phyloP scores from a whole-genome alignment of 2,888 invertebrate genomes.

The Andrena marginata region DNA sequence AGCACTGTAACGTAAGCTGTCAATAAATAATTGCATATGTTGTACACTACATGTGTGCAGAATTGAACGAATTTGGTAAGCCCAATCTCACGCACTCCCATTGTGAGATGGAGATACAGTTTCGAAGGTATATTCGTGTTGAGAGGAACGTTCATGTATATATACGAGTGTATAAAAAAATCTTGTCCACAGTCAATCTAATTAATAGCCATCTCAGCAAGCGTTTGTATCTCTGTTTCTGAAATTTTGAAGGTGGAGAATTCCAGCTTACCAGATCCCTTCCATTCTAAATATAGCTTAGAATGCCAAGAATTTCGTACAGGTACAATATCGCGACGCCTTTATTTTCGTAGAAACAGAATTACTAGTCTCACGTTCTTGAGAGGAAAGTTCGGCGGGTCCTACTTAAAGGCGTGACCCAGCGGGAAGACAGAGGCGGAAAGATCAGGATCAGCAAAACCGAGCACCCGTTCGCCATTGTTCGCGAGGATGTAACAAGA shows the following conservation, averaged over 20 bases:
- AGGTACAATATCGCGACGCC: not conserved
- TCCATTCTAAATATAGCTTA: not conserved
- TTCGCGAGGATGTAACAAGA: slow-evolving; percentile 75
- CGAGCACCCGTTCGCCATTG: slow-evolving; percentile 80
- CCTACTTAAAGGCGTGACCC: slow-evolving; percentile 85
- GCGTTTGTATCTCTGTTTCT: not conserved
- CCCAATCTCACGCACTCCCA: too few relatives aligned
- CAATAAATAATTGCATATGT: too few relatives aligned
- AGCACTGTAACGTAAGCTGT: too few relatives aligned
- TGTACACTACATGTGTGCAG: too few relatives aligned
- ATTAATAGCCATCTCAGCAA: not conserved
- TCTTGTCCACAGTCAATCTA: not conserved
- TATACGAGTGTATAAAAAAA: not conserved
- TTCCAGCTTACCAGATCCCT: not conserved
- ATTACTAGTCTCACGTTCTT: slow-evolving; percentile 86
- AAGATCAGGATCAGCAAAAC: slow-evolving; percentile 88
- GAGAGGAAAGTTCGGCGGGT: slow-evolving; percentile 86
- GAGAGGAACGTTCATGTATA: too few relatives aligned
- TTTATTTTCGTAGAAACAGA: not conserved
- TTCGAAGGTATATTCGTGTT: too few relatives aligned
- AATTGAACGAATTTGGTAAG: too few relatives aligned
- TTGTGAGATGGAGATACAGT: too few relatives aligned
- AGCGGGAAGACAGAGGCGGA: slow-evolving; percentile 85
- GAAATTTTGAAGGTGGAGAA: not conserved
- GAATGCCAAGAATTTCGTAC: not conserved